Evolutionary conservation across 2,888 invertebrate genomes (phyloP), one percentile per base, ranked within the genome.

Genomic region (Macrosoma leucophasiata): DNA sequence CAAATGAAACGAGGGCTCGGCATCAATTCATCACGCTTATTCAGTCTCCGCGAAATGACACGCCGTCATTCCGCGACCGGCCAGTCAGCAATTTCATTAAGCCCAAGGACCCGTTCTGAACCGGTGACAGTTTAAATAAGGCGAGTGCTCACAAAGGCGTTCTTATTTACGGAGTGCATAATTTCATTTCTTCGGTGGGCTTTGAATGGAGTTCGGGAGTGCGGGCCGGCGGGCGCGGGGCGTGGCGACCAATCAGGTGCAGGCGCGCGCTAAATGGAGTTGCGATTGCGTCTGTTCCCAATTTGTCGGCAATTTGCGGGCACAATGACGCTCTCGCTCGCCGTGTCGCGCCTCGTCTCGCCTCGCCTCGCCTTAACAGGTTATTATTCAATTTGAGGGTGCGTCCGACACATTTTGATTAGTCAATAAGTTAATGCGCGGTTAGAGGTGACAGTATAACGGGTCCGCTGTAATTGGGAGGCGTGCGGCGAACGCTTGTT

Each of bases 191-290:
- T 75, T 71, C 56, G 53, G 54, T 43, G 46, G 44, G 51, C 57
- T 49, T 51, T 58, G 60, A 59, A 58, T 57, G 58, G 63, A 57
- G 59, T 44, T 49, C 53, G 33, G 42, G 52, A 48, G 39, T 44
- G 48, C 46, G n/a, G n/a, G n/a, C n/a, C n/a, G 48, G 47, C 34
- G 51, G 40, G 52, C 52, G 50, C 43, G 51, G 55, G 73, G 77
- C 73, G 75, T 65, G 66, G 51, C 77, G 65, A 74, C 81, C 82
- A 79, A 82, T 84, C 82, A 71, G 67, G 64, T 66, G 74, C 77
- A 81, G 77, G 69, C 73, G 63, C 55, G 52, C 43, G 60, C 62
- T 71, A 71, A 79, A 75, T 74, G 62, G 76, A 73, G 67, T 68
- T 66, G 68, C 68, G 69, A 67, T 64, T 62, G 64, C 49, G 44